A percentile compares a stretch with the other conserved stretches of the same genome.
Evolutionary conservation across 2,888 invertebrate species (phyloP).

Genomic region (Scaptomyza parva): DNA sequence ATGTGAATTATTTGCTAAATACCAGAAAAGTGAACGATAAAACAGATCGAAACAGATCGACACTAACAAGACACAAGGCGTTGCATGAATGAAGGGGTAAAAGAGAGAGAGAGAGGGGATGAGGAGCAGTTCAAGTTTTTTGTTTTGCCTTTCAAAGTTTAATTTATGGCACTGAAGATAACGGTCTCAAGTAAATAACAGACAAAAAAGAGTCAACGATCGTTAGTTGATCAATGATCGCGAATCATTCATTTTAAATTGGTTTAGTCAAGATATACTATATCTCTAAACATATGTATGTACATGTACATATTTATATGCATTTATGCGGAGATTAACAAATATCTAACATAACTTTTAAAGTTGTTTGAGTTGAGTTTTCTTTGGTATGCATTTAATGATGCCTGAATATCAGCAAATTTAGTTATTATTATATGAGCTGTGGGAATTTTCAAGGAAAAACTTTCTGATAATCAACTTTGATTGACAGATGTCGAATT

Average conservation of each 20-base stretch:
- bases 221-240: slow-evolving; percentile 22
- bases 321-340: slow-evolving; percentile 13
- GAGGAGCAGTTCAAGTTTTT: slow-evolving; percentile 3
- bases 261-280: slow-evolving; percentile 6
- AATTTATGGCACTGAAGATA: slow-evolving; percentile 52
- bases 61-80: slow-evolving; percentile 11
- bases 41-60: slow-evolving; percentile 7
- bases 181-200: slow-evolving; percentile 33
- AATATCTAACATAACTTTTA: slow-evolving; percentile 28
- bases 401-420: slow-evolving; percentile 11
- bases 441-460: slow-evolving; percentile 16
- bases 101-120: not conserved
- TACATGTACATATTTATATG: not conserved
- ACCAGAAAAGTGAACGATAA: slow-evolving; percentile 72
- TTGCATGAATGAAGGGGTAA: not conserved
- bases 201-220: slow-evolving; percentile 44
- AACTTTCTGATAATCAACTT: not conserved
- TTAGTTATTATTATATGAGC: slow-evolving; percentile 31
- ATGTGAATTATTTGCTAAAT: slow-evolving; percentile 81
- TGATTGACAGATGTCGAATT: not conserved
- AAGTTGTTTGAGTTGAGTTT: slow-evolving; percentile 19
- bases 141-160: slow-evolving; percentile 33
- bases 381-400: slow-evolving; percentile 25
- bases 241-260: slow-evolving; percentile 38
- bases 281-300: not conserved